Evolutionary conservation across 2,888 invertebrate species (phyloP).

Genomic region (Polyommatus iphigenia): DNA sequence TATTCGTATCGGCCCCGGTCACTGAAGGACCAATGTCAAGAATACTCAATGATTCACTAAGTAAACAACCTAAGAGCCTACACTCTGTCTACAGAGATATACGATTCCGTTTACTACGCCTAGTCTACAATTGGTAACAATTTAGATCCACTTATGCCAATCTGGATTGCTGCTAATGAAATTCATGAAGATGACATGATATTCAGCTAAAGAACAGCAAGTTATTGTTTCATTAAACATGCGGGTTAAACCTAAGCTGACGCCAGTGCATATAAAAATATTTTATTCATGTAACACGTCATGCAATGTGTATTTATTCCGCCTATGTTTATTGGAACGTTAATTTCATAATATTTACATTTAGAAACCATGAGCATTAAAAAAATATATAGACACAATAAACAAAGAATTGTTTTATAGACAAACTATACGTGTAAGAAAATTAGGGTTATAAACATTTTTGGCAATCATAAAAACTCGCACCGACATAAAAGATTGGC

Average conservation of each 20-base stretch:
- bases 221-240: too few relatives aligned
- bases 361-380: too few relatives aligned
- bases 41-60: slow-evolving; percentile 35
- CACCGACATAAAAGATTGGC: slow-evolving; percentile 32
- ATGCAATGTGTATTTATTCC: background rate
- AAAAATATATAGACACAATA: background rate
- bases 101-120: slow-evolving; percentile 13
- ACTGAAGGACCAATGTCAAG: slow-evolving; percentile 34
- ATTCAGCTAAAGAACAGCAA: too few relatives aligned
- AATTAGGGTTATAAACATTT: slow-evolving; percentile 25
- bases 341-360: too few relatives aligned
- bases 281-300: background rate
- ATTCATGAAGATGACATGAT: too few relatives aligned
- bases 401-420: slow-evolving; percentile 15
- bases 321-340: background rate
- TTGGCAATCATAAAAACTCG: slow-evolving; percentile 10
- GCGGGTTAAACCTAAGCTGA: too few relatives aligned
- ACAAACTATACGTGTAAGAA: slow-evolving; percentile 5
- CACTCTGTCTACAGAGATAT: background rate
- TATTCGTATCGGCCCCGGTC: slow-evolving; percentile 28
- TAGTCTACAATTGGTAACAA: background rate
- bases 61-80: slow-evolving; percentile 32
- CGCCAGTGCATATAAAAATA: background rate
- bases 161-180: background rate
- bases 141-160: background rate